Conservation (phyloP, 1,140 invertebrate species). For the Hypothenemus hampei region DNA sequence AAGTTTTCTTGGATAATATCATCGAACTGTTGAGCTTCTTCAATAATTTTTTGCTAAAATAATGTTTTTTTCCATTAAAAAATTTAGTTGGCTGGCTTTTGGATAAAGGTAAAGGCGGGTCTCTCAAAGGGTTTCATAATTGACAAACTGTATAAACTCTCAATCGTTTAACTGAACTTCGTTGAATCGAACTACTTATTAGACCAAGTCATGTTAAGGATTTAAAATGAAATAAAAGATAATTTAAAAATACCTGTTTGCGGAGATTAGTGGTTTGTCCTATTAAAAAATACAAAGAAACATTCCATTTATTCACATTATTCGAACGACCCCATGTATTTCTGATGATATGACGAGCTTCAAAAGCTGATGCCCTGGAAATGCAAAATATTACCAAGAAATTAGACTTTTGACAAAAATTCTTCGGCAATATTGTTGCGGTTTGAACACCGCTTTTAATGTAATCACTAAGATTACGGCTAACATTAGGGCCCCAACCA, state of each 20-base stretch:
- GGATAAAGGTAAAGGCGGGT: no score
- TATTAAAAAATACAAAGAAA: constrained; percentile 52
- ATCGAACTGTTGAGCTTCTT: constrained; percentile 57
- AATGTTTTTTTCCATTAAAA: no score
- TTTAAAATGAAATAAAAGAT: no score
- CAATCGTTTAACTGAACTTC: no score
- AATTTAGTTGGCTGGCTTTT: no score
- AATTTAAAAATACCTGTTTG: constrained; percentile 54
- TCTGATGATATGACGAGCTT: constrained; percentile 64
- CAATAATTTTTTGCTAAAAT: constrained; percentile 26
- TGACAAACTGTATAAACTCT: no score
- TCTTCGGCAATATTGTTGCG: constrained; percentile 56
- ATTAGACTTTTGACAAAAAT: constrained; percentile 52
- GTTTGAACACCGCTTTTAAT: constrained; percentile 66
- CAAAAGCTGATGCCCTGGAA: constrained; percentile 63
- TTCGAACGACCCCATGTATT: constrained; percentile 73
- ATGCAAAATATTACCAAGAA: constrained; percentile 70
- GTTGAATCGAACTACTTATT: no score
- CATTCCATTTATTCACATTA: constrained; percentile 49
- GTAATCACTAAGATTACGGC: constrained; percentile 64
- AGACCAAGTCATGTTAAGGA: no score
- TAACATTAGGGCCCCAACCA: constrained; percentile 69
- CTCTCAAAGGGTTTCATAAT: no score
- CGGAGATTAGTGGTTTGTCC: constrained; percentile 53
- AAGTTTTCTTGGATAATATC: constrained; percentile 92